These are phyloP conservation scores for Bhutanitis thaidina DNA, from an alignment of 2,888 invertebrate genomes.

Conservation along the genomic window DNA sequence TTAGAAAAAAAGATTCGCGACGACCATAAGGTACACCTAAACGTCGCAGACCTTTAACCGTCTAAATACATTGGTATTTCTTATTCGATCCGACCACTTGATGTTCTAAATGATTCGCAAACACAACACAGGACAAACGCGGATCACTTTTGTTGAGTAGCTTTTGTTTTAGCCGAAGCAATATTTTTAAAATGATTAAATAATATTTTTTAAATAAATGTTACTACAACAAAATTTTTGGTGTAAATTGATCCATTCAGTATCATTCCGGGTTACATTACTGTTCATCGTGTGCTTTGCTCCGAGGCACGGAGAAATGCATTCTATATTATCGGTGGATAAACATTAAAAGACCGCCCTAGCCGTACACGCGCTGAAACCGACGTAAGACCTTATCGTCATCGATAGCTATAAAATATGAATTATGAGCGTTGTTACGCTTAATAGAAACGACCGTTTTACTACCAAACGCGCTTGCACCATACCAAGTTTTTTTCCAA, in stretches of 20 bases:
- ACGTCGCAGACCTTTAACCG: too few species aligned
- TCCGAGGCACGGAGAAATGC: conserved; percentile 1
- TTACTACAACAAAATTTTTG: background rate
- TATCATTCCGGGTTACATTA: background rate
- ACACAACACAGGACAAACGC: too few species aligned
- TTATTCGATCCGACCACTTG: too few species aligned
- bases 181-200: too few species aligned
- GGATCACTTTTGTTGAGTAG: too few species aligned
- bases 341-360: background rate
- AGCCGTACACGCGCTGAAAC: conserved; percentile 2
- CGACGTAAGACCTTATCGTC: background rate
- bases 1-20: too few species aligned
- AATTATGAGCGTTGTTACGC: conserved; percentile 3
- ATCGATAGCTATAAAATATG: conserved; percentile 10
- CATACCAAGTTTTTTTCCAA: conserved; percentile 2
- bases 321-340: background rate
- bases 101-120: too few species aligned
- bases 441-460: conserved; percentile 1
- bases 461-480: background rate
- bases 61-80: too few species aligned
- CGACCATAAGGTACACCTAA: too few species aligned
- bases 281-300: conserved; percentile 2
- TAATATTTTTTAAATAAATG: too few species aligned
- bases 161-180: too few species aligned
- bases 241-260: background rate